A percentile compares a stretch with the other conserved stretches of the same genome.
Conservation (phyloP, 2,888 invertebrate species). For the Erannis defoliaria region DNA sequence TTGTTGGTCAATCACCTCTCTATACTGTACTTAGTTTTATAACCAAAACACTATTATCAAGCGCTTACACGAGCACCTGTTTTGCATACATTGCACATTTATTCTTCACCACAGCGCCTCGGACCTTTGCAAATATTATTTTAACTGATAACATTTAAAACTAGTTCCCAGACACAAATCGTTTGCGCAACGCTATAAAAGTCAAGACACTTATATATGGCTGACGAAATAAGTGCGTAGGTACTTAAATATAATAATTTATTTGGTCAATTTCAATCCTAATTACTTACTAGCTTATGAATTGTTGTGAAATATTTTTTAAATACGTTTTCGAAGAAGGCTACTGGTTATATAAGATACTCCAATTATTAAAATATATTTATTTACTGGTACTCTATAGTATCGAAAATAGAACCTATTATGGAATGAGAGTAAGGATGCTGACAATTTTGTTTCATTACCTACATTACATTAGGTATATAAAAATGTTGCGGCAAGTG, state of each 20-base stretch:
- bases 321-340: too few relatives aligned
- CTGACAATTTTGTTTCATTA: too few relatives aligned
- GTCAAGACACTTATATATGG: slow-evolving; percentile 26
- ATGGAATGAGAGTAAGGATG: too few relatives aligned
- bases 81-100: slow-evolving; percentile 32
- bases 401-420: too few relatives aligned
- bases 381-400: too few relatives aligned
- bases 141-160: slow-evolving; percentile 35
- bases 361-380: too few relatives aligned
- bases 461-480: too few relatives aligned
- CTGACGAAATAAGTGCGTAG: slow-evolving; percentile 29
- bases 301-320: slow-evolving; percentile 19
- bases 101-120: slow-evolving; percentile 25
- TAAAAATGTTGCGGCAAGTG: too few relatives aligned
- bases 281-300: slow-evolving; percentile 21
- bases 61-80: slow-evolving; percentile 29
- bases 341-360: too few relatives aligned
- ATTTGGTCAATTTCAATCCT: slow-evolving; percentile 19
- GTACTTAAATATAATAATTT: slow-evolving; percentile 19
- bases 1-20: slow-evolving; percentile 66
- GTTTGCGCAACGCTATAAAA: slow-evolving; percentile 29
- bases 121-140: slow-evolving; percentile 31
- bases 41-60: slow-evolving; percentile 57
- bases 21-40: slow-evolving; percentile 56
- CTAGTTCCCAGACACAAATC: slow-evolving; percentile 35